Conservation (phyloP, 30 jellyfish, hydroid and myxozoan genomes). For the Cassiopea andromeda region DNA sequence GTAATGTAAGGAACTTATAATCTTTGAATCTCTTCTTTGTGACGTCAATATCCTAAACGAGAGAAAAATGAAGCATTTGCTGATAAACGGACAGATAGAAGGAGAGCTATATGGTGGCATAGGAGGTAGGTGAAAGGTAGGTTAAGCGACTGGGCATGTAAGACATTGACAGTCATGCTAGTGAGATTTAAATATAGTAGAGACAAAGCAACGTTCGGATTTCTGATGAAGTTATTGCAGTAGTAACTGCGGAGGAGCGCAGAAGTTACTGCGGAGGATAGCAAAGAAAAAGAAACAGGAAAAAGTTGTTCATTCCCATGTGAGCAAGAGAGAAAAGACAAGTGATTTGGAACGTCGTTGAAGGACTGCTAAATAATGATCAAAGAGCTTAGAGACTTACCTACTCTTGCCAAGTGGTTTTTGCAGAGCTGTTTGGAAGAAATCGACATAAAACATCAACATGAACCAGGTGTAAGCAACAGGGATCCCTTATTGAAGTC, state of each 20-base stretch:
- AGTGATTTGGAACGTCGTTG: not conserved
- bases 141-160: no score
- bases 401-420: slow-evolving; percentile 40
- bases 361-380: not conserved
- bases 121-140: no score
- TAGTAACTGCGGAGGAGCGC: not conserved
- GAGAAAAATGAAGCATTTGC: no score
- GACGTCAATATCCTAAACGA: no score
- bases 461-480: not conserved
- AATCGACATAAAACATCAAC: not conserved
- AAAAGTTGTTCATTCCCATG: not conserved
- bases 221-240: not conserved
- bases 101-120: not conserved
- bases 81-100: not conserved
- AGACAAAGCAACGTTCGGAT: no score
- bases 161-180: no score
- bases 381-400: not conserved
- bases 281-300: not conserved
- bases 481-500: not conserved
- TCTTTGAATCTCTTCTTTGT: no score
- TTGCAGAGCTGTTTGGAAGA: slow-evolving; percentile 17
- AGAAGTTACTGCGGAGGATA: not conserved
- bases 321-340: not conserved
- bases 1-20: no score
- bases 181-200: no score